phyloP scores from a whole-genome alignment of 2,113 vertebrate species.

The Thryonomys swinderianus region DNA sequence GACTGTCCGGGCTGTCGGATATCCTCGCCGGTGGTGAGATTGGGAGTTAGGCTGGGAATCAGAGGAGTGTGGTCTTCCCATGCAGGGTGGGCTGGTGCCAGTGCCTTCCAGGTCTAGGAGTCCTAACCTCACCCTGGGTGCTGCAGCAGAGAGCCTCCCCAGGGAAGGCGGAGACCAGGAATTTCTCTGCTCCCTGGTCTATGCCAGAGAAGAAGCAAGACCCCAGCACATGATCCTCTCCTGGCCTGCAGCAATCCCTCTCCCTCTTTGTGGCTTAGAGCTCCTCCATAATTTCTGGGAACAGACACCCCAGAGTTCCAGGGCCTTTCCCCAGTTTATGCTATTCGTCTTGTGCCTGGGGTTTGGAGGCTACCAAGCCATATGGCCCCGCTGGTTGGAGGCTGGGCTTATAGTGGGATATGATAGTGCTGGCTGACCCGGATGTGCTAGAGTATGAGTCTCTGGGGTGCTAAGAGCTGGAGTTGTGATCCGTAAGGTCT shows the following conservation, averaged over 20 bases:
- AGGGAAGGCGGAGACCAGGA: background rate
- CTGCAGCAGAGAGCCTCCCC: background rate
- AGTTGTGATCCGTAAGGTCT: background rate
- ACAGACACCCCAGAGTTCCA: background rate
- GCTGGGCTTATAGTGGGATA: background rate
- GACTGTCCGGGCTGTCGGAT: conserved; percentile 99
- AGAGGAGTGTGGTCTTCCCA: background rate
- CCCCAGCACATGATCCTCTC: too few relatives aligned
- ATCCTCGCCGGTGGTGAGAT: conserved; percentile 99
- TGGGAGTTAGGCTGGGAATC: conserved; percentile 83
- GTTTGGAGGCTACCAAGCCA: background rate
- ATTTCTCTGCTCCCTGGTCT: background rate
- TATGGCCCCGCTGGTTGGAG: background rate
- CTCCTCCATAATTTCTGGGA: background rate
- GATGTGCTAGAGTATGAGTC: background rate
- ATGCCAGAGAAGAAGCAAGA: background rate
- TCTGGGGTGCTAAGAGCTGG: background rate
- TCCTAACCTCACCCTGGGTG: background rate
- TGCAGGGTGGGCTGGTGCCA: background rate
- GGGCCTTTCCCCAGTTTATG: background rate
- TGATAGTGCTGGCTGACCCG: background rate
- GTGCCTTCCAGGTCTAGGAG: background rate
- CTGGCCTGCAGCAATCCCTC: background rate
- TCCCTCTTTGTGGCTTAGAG: background rate
- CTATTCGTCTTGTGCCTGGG: background rate